Conservation (phyloP, 2,113 vertebrate genomes). For the Arvicanthis niloticus region DNA sequence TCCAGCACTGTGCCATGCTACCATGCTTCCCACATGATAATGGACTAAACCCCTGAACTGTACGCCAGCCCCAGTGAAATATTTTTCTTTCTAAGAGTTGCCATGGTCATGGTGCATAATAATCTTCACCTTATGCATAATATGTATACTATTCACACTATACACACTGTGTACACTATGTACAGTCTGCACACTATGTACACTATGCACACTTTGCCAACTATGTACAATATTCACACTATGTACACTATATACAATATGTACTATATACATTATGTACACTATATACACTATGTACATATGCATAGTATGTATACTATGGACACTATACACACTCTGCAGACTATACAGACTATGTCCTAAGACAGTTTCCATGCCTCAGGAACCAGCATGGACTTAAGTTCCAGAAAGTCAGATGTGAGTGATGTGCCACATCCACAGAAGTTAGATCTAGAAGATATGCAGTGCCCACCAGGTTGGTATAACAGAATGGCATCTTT, state of each 20-base stretch:
- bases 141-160: too few species aligned
- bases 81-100: neutral
- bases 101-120: neutral
- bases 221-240: too few species aligned
- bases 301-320: too few species aligned
- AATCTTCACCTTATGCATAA: neutral
- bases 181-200: too few species aligned
- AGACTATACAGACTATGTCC: neutral
- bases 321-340: too few species aligned
- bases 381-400: neutral
- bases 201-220: too few species aligned
- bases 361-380: neutral
- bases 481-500: neutral
- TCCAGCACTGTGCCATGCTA: neutral
- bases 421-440: fast-evolving
- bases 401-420: neutral
- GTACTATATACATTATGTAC: too few species aligned
- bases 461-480: fast-evolving
- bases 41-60: neutral
- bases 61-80: neutral
- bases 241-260: too few species aligned
- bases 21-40: neutral
- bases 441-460: neutral
- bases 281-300: too few species aligned
- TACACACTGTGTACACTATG: too few species aligned